phyloP scores from a whole-genome alignment of 2,113 vertebrate species.

The Jaculus jaculus region DNA sequence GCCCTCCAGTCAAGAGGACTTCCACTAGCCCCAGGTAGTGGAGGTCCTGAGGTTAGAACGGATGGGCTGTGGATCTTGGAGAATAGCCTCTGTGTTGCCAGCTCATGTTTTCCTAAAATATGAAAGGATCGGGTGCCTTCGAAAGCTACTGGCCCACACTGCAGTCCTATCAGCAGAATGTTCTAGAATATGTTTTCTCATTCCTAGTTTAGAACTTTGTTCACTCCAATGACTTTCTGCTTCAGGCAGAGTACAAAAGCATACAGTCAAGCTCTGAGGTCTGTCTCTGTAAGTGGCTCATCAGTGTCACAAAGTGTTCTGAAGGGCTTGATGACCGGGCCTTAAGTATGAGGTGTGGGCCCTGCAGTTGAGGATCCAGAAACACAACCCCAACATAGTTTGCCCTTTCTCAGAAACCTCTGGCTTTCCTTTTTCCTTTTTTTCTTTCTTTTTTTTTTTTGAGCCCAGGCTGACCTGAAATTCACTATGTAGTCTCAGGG shows the following conservation, averaged over 20 bases:
- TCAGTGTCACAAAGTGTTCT: background rate
- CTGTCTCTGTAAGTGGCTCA: background rate
- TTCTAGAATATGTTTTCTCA: background rate
- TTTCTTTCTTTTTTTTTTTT: no score
- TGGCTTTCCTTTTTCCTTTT: background rate
- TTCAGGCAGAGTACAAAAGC: background rate
- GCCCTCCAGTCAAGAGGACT: background rate
- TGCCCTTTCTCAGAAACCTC: background rate
- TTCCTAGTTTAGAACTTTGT: background rate
- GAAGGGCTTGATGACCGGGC: background rate
- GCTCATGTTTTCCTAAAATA: background rate
- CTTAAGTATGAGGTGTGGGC: background rate
- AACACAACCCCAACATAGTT: rapidly evolving
- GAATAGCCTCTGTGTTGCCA: background rate
- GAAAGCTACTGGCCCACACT: background rate
- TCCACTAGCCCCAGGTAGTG: background rate
- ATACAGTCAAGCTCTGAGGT: background rate
- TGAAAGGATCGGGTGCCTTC: background rate
- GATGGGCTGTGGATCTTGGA: background rate
- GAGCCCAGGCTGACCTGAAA: no score
- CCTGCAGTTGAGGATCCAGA: background rate
- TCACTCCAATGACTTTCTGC: background rate
- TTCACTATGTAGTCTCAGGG: no score
- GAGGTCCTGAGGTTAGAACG: background rate
- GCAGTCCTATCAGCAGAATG: background rate